These are phyloP conservation scores for Scolopax mira DNA, from an alignment of 2,113 vertebrate species.

Conservation along the genomic window DNA sequence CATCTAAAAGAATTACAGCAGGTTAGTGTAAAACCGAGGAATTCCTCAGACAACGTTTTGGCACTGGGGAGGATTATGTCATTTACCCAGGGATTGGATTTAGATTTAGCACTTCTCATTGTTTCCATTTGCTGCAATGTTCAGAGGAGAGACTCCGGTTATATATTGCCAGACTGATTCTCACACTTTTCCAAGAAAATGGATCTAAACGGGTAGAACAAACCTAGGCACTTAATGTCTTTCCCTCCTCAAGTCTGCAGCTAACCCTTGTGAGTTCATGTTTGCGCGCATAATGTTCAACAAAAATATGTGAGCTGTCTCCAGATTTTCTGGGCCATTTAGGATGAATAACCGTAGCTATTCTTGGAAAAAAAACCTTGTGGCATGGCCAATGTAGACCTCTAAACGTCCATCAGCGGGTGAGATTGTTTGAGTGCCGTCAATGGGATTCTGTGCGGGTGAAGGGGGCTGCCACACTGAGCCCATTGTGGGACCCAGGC, in stretches of 20 bases:
- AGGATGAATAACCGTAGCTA: constrained; percentile 21
- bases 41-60: constrained; percentile 39
- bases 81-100: constrained; percentile 16
- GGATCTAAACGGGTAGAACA: not conserved
- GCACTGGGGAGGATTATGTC: constrained; percentile 50
- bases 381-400: not conserved
- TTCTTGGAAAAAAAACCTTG: constrained; percentile 36
- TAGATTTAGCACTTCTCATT: constrained; percentile 35
- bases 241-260: not conserved
- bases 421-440: not conserved
- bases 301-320: constrained; percentile 45
- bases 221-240: not conserved
- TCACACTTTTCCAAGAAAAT: not conserved
- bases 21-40: constrained; percentile 27
- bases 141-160: not conserved
- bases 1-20: constrained; percentile 44
- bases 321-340: constrained; percentile 67
- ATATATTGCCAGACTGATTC: not conserved
- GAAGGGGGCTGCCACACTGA: constrained; percentile 33
- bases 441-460: constrained; percentile 42
- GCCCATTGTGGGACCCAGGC: constrained; percentile 31
- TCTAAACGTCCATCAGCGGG: not conserved
- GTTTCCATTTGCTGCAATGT: constrained; percentile 54
- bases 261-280: not conserved
- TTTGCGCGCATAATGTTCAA: not conserved